Evolutionary conservation across 1,140 invertebrate genomes (phyloP).

Genomic region (Pseudomyrmex cubaensis): DNA sequence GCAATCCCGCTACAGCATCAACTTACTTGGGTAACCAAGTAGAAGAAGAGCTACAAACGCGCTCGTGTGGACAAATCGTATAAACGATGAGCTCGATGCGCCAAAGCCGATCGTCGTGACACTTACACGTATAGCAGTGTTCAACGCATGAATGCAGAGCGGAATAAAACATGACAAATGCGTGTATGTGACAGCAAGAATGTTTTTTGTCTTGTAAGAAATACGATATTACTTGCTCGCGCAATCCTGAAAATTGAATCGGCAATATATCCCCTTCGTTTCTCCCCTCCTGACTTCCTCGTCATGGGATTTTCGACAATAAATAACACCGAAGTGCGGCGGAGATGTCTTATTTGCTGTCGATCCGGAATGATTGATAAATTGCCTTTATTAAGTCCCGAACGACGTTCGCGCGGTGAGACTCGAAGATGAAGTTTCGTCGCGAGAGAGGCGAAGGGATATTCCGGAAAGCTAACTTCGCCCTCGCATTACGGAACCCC

Average conservation of each 20-base stretch:
- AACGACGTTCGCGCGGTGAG: constrained; percentile 20
- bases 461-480: constrained; percentile 19
- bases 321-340: constrained; percentile 45
- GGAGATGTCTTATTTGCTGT: constrained; percentile 45
- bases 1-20: constrained; percentile 52
- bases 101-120: not conserved
- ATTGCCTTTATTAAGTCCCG: constrained; percentile 54
- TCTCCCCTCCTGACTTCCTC: not conserved
- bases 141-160: too few relatives aligned
- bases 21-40: constrained; percentile 68
- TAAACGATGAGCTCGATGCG: not conserved
- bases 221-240: not conserved
- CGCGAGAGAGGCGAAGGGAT: not conserved
- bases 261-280: not conserved
- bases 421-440: constrained; percentile 42
- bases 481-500: not conserved
- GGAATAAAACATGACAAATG: too few relatives aligned
- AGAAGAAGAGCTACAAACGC: constrained; percentile 59
- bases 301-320: constrained; percentile 17
- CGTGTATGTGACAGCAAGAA: too few relatives aligned
- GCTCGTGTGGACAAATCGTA: not conserved
- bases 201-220: not conserved
- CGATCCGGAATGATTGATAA: constrained; percentile 58
- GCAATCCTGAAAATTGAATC: constrained; percentile 41
- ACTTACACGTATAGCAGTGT: too few relatives aligned